Conservation (phyloP, 2,888 invertebrate genomes). For the Muschampia plurimacula region DNA sequence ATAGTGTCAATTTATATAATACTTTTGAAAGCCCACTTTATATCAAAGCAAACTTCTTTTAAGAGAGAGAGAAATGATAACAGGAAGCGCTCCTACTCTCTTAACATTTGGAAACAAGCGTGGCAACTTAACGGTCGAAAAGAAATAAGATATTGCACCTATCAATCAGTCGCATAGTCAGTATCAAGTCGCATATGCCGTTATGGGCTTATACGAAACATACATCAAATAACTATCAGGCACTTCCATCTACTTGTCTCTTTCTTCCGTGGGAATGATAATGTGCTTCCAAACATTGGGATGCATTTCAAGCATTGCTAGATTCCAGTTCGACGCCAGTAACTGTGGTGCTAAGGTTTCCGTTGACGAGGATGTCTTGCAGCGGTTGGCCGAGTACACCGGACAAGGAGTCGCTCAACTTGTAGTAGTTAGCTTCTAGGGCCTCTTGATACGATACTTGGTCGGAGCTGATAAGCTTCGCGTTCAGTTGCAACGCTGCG, state of each 20-base stretch:
- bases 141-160: no score
- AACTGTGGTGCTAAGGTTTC: conserved; percentile 92
- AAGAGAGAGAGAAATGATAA: no score
- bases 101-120: no score
- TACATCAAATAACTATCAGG: no score
- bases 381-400: conserved; percentile 91
- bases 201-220: no score
- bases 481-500: conserved; percentile 95
- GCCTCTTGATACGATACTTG: conserved; percentile 97
- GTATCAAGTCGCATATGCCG: no score
- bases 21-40: background rate
- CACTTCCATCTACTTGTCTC: no score
- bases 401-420: conserved; percentile 92
- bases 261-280: background rate
- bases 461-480: conserved; percentile 94
- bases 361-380: conserved; percentile 87
- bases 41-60: background rate
- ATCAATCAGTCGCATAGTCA: no score
- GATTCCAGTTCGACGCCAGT: conserved; percentile 93
- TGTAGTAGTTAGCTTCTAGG: conserved; percentile 93
- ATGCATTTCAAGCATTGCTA: conserved; percentile 86
- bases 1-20: background rate
- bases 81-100: no score
- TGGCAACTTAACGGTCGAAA: no score
- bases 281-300: background rate